Percentiles rank a stretch among this genome's conserved stretches.
These are phyloP conservation scores for Alfaro cultratus DNA, from an alignment of 2,797 vertebrate genomes.

Conservation along the genomic window DNA sequence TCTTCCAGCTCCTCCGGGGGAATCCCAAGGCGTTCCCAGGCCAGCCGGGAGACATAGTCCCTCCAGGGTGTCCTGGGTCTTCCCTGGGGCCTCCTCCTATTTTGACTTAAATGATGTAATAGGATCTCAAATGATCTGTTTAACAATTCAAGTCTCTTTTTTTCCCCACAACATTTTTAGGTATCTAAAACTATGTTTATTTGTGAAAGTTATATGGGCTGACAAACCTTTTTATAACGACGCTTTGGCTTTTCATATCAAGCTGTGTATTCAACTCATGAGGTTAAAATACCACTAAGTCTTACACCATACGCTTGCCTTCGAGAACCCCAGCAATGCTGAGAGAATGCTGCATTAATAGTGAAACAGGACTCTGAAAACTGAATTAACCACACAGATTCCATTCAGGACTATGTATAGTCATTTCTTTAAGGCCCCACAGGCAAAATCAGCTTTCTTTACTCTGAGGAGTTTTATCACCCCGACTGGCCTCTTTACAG, in stretches of 20 bases:
- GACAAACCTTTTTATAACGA: not conserved
- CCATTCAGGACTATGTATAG: constrained; percentile 1
- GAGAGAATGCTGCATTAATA: not conserved
- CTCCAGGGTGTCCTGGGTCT: too few relatives aligned
- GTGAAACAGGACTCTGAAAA: not conserved
- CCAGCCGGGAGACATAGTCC: too few relatives aligned
- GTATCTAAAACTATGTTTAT: not conserved
- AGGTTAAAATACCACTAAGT: constrained; percentile 59
- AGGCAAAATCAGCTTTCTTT: constrained; percentile 27
- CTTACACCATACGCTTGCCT: constrained; percentile 35
- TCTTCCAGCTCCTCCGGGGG: too few relatives aligned
- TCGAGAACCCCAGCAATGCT: not conserved
- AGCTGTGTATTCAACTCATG: constrained; percentile 2
- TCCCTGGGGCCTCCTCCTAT: too few relatives aligned
- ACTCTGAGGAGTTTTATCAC: constrained; percentile 48
- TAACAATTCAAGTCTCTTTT: not conserved
- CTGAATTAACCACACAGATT: not conserved
- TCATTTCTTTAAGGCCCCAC: constrained; percentile 16
- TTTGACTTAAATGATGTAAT: not conserved
- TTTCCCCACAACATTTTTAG: not conserved
- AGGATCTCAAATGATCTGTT: not conserved
- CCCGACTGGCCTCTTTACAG: constrained; percentile 59
- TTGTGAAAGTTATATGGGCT: not conserved
- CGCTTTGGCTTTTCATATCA: not conserved
- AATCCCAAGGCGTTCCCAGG: too few relatives aligned